Evolutionary conservation across 2,797 vertebrate species (phyloP), one percentile per base, ranked within the genome.

Genomic region (Labroides dimidiatus): DNA sequence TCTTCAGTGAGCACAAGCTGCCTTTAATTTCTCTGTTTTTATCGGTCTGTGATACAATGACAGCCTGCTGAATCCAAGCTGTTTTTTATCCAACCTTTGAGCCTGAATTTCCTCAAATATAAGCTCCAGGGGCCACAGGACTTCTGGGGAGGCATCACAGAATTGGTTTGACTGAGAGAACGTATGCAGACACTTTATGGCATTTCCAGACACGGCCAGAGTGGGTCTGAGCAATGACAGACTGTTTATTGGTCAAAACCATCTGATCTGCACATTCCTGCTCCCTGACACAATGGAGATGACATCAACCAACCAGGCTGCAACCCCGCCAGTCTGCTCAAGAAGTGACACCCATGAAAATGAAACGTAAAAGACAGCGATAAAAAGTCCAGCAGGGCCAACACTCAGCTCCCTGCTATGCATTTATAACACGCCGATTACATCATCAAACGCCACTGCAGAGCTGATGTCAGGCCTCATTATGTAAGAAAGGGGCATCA

Each of bases 231-330:
- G 81, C 78, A 43, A 21, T 56, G 78, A 78, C 75, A 58, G 63
- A 57, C 73, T 75, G 70, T 82, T 82, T 85, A 80, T 57, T 75
- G 84, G 84, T 83, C 65, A 64, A 20, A 85, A 75, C 33, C 60
- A 30, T 78, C 77, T 17, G 72, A 82, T 76, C 56, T 27, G 75
- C 86, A 85, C 84, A 90, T 90, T 90, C 88, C 88, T 81, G 75
- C 75, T 69, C 21, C 53, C 77, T 90, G 82, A 89, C 86, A 81
- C 75, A 76, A 84, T 63, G 64, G 59, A 69, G 69, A 86, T 86
- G 80, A 84, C 83, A 85, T 82, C 81, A 85, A 47, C 80, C 23
- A 0, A 63, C 21, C 58, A 30, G 73, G 37, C 56, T 33, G 56
- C 27, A 49, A 21, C 10, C 19, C 56, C 9, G n/a, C 39, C 57